Conservation (phyloP, 53 echinoderm and acorn worm genomes). For the Actinopyga echinites region DNA sequence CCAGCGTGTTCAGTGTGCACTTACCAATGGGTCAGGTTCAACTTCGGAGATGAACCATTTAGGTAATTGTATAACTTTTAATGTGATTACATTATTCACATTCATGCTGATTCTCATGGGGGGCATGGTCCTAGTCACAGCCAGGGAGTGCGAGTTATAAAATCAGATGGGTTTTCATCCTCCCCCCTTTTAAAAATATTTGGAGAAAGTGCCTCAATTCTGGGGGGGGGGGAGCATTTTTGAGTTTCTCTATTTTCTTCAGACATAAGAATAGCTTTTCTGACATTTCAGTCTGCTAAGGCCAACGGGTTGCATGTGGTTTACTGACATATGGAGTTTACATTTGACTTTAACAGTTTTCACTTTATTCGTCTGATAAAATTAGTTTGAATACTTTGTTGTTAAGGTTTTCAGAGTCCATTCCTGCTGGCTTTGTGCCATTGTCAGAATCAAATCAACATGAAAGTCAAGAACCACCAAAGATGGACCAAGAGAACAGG, state of each 20-base stretch:
- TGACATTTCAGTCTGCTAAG: no score
- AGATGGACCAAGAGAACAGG: neutral
- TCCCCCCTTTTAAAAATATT: no score
- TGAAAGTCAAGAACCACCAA: neutral
- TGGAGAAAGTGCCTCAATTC: no score
- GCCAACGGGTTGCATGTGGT: no score
- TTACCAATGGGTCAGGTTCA: slow-evolving; percentile 67
- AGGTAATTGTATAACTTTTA: slow-evolving; percentile 41
- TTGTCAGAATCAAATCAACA: neutral
- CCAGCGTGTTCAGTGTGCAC: slow-evolving; percentile 87
- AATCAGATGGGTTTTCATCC: no score
- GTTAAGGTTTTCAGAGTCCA: neutral
- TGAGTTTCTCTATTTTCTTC: no score
- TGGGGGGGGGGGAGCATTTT: no score
- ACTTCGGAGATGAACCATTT: slow-evolving; percentile 71
- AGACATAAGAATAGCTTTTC: no score
- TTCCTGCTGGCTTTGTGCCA: slow-evolving; percentile 19
- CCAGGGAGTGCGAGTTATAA: no score
- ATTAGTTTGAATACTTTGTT: neutral
- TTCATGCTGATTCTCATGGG: no score
- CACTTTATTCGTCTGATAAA: neutral
- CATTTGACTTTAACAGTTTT: neutral
- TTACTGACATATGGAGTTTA: no score
- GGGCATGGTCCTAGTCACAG: no score
- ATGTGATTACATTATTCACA: neutral